These are phyloP conservation scores for Eurytoma californica DNA, from an alignment of 2,888 invertebrate species.

Conservation along the genomic window DNA sequence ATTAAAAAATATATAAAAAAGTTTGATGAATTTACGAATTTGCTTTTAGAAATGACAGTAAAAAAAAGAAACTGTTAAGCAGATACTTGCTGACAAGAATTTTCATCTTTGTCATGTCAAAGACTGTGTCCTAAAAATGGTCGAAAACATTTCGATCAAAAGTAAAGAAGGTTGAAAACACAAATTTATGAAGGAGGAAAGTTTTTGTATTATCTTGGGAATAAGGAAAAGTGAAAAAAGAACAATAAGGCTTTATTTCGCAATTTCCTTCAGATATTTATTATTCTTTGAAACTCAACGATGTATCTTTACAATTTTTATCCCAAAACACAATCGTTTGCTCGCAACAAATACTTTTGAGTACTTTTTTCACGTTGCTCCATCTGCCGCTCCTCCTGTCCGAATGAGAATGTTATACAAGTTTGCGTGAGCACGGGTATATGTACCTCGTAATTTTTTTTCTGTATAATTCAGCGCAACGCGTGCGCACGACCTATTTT, in stretches of 20 bases:
- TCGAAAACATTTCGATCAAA: not conserved
- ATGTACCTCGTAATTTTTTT: constrained; percentile 2
- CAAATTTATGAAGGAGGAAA: not conserved
- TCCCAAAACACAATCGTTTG: constrained; percentile 24
- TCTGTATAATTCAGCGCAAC: constrained; percentile 23
- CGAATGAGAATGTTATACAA: not conserved
- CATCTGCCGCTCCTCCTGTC: not conserved
- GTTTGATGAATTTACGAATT: no score
- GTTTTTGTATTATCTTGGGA: not conserved
- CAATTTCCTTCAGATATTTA: constrained; percentile 50
- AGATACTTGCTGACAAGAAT: no score
- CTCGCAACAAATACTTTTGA: constrained; percentile 34
- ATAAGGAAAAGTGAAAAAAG: not conserved
- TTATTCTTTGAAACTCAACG: constrained; percentile 61
- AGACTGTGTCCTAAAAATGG: no score
- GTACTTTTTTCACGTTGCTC: not conserved
- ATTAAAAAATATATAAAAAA: no score
- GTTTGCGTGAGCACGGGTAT: not conserved
- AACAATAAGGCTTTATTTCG: constrained; percentile 1
- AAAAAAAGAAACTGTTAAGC: no score
- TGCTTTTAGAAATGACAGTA: no score
- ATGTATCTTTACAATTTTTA: constrained; percentile 52
- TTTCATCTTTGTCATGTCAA: no score
- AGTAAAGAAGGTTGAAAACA: not conserved
- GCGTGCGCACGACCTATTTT: constrained; percentile 7